Evolutionary conservation across 2,888 invertebrate species (phyloP).

Genomic region (Parnassius glacialis): DNA sequence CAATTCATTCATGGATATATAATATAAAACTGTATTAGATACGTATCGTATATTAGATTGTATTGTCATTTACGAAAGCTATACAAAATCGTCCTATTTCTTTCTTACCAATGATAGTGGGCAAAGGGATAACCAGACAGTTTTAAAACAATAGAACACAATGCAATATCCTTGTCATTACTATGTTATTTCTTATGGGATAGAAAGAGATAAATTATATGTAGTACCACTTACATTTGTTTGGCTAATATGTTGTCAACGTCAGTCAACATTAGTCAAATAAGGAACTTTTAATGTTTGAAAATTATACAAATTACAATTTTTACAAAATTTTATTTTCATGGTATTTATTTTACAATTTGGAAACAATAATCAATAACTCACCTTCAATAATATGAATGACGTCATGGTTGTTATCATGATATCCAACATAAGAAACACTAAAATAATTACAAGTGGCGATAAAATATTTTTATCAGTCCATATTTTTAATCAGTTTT

Average conservation of each 20-base stretch:
- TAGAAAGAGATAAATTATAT: constrained; percentile 17
- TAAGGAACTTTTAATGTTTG: constrained; percentile 56
- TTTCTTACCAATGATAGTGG: constrained; percentile 26
- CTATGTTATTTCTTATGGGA: constrained; percentile 3
- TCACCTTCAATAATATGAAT: constrained; percentile 78
- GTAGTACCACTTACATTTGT: constrained; percentile 13
- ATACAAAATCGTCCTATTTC: constrained; percentile 23
- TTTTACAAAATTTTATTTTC: too few relatives aligned
- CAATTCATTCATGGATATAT: constrained; percentile 22
- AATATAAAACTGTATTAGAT: not conserved
- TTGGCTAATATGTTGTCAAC: constrained; percentile 49
- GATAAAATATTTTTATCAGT: constrained; percentile 41
- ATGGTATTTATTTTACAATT: constrained; percentile 13
- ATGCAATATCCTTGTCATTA: constrained; percentile 13
- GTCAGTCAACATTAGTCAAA: constrained; percentile 68
- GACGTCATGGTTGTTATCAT: constrained; percentile 82
- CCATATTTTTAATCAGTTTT: constrained; percentile 23
- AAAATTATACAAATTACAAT: constrained; percentile 10
- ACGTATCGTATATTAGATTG: constrained; percentile 17
- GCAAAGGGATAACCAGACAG: constrained; percentile 20
- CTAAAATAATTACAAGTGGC: constrained; percentile 60
- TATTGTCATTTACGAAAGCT: too few relatives aligned
- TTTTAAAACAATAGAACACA: constrained; percentile 25
- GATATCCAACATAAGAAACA: constrained; percentile 71
- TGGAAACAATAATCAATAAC: constrained; percentile 32